These are phyloP conservation scores for Physocephala rufipes DNA, from an alignment of 2,888 invertebrate species.

Conservation along the genomic window DNA sequence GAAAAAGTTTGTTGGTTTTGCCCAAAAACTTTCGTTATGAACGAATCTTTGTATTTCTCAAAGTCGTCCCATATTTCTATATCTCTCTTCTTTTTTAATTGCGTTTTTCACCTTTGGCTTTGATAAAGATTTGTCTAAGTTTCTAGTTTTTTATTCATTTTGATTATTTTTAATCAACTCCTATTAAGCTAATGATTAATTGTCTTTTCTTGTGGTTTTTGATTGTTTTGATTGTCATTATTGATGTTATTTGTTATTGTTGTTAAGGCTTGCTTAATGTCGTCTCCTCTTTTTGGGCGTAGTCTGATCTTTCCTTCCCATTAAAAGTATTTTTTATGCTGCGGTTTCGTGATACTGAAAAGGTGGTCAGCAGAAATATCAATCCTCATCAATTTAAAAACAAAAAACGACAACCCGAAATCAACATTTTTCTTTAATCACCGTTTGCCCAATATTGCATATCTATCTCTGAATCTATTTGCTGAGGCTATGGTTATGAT, in stretches of 20 bases:
- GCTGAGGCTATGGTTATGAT: too few relatives aligned
- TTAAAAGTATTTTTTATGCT: neutral
- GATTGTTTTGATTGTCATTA: neutral
- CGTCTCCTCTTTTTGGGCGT: too few relatives aligned
- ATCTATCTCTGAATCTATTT: too few relatives aligned
- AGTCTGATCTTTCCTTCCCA: neutral
- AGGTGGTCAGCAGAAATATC: neutral
- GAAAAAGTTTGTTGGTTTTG: neutral
- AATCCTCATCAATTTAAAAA: neutral
- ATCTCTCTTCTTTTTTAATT: neutral
- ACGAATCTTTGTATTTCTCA: neutral
- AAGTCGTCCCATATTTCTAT: neutral
- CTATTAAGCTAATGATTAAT: constrained; percentile 4
- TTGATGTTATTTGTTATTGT: neutral
- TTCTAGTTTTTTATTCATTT: neutral
- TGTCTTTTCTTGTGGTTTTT: neutral
- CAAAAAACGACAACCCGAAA: too few relatives aligned
- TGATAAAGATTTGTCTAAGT: neutral
- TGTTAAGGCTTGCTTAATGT: too few relatives aligned
- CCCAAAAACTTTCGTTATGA: neutral
- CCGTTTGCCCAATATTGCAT: too few relatives aligned
- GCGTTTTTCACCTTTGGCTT: constrained; percentile 11
- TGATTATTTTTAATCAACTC: neutral
- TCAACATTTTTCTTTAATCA: too few relatives aligned
- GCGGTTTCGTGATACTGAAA: constrained; percentile 12